phyloP scores from a whole-genome alignment of 2,113 vertebrate genomes.

The Microcebus tavaratra region DNA sequence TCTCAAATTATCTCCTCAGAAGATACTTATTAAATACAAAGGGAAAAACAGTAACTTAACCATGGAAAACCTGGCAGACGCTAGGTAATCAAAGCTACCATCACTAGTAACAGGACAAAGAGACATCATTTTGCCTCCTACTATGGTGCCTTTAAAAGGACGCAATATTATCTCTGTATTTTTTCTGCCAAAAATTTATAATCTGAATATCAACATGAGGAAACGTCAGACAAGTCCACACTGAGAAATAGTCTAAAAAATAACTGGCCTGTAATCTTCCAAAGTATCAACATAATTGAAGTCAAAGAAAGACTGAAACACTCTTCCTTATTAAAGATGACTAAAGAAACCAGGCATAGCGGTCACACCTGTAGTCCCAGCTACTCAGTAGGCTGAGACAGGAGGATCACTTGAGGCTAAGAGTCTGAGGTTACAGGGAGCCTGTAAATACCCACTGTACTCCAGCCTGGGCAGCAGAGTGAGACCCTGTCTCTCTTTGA shows the following conservation, averaged over 20 bases:
- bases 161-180: not conserved
- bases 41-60: not conserved
- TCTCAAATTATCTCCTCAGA: not conserved
- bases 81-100: not conserved
- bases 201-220: not conserved
- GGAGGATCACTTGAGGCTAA: not conserved
- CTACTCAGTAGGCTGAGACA: not conserved
- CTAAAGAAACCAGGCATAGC: not conserved
- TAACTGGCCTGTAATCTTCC: not conserved
- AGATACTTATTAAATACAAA: not conserved
- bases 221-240: not conserved
- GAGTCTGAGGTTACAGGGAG: not conserved
- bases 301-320: not conserved
- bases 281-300: not conserved
- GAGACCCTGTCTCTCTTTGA: no score
- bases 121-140: not conserved
- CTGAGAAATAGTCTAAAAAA: not conserved
- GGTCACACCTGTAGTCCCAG: not conserved
- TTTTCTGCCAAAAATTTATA: not conserved
- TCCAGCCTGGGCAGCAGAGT: no score
- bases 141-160: not conserved
- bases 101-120: not conserved
- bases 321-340: not conserved
- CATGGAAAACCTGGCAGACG: not conserved
- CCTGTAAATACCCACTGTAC: no score